phyloP scores from a whole-genome alignment of 2,113 vertebrate genomes.

The Periophthalmus modestus region DNA sequence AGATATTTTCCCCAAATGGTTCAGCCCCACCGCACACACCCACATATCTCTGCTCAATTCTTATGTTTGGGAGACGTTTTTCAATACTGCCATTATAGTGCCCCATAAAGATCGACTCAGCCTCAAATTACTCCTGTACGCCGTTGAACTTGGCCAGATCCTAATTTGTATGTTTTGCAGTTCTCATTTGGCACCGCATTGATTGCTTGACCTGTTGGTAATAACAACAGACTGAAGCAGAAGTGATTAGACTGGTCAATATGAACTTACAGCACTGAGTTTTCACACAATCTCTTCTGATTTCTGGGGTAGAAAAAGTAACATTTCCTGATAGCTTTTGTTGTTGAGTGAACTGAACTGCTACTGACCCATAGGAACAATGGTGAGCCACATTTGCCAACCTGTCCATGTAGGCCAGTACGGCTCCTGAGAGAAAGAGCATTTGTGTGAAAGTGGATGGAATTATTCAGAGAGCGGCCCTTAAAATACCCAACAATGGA shows the following conservation, averaged over 20 bases:
- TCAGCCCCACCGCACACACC: background rate
- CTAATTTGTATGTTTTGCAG: constrained; percentile 15
- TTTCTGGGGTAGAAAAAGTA: constrained; percentile 15
- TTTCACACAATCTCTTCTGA: background rate
- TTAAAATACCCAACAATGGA: constrained; percentile 22
- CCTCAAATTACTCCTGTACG: constrained; percentile 15
- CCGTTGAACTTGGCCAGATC: background rate
- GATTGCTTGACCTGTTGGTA: constrained; percentile 33
- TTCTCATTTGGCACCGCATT: constrained; percentile 33
- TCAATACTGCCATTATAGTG: constrained; percentile 8
- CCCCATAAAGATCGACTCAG: constrained; percentile 32
- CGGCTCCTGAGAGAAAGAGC: constrained; percentile 11
- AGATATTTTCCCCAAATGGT: too few relatives aligned
- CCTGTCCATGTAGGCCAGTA: constrained; percentile 46
- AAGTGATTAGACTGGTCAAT: constrained; percentile 39
- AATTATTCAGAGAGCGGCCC: constrained; percentile 21
- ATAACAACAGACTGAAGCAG: constrained; percentile 20
- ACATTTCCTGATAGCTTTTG: constrained; percentile 28
- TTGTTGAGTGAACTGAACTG: background rate
- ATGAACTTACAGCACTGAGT: constrained; percentile 2
- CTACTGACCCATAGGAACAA: constrained; percentile 50
- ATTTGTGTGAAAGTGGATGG: constrained; percentile 26
- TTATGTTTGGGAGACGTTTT: constrained; percentile 28
- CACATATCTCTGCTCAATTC: background rate
- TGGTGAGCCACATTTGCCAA: constrained; percentile 31